Evolutionary conservation across 2,888 invertebrate species (phyloP), one percentile per base, ranked within the genome.

Genomic region (Cantharis flavilabris): DNA sequence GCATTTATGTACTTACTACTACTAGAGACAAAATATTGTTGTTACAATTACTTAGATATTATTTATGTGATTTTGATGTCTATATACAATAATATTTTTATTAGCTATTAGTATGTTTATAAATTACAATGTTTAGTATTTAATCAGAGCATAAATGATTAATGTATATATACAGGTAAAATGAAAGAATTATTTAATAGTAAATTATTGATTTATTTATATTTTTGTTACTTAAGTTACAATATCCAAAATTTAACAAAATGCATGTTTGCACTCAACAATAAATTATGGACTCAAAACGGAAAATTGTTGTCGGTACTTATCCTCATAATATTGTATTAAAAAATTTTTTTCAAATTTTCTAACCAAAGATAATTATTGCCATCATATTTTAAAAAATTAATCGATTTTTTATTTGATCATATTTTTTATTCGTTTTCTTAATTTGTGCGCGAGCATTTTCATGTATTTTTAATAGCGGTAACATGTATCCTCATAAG

Each of bases 21-120:
- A 49, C 84, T 86, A 86, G 85, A 84, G 82, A 83, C 82, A 83
- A 67, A 67, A 84, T 83, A 83, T 83, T 76, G 76, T 86, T 86
- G 86, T 87, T 86, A 87, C 83, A 64, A 64, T 64, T 64, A 86
- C 83, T 86, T 87, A 87, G 87, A 86, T 83, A 86, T 87, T 86
- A 83, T 87, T 86, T 87, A 86, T 86, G 86, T 86, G 84, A 84
- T 86, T 86, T 86, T 86, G 85, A 86, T 85, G 86, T 86, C 83
- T 80, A 76, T 80, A 81, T 76, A 79, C 78, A 79, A 82, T 76
- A 79, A 80, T 82, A 80, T 82, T 82, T 82, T 81, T 81, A 81
- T 79, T 82, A 82, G 82, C 76, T 79, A 79, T 67, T 82, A 82
- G 82, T 80, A 78, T 76, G 80, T 82, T 80, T 80, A 80, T 80